These are phyloP conservation scores for Electrophaes corylata DNA, from an alignment of 2,888 invertebrate genomes.

Conservation along the genomic window DNA sequence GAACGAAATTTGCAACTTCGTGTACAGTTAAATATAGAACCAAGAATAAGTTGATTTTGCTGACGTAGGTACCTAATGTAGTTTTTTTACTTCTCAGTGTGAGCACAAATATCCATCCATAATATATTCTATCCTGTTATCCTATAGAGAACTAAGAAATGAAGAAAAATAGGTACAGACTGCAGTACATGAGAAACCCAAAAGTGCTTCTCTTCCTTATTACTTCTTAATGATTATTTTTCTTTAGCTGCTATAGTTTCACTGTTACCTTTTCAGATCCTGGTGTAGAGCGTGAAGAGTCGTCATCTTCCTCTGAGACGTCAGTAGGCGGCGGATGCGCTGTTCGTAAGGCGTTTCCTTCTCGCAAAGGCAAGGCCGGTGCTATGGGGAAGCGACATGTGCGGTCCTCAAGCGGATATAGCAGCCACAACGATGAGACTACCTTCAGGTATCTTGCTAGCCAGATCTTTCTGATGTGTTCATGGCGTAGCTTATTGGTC, in stretches of 20 bases:
- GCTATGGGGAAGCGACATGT: conserved; percentile 89
- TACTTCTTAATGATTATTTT: neutral
- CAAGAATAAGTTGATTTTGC: too few species aligned
- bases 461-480: neutral
- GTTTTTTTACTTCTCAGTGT: neutral
- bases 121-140: neutral
- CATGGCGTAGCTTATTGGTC: too few species aligned
- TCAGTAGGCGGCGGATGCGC: conserved; percentile 88
- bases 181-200: too few species aligned
- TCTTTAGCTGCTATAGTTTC: neutral
- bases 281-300: conserved; percentile 88
- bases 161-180: neutral
- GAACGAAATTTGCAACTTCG: too few species aligned
- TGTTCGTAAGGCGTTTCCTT: conserved; percentile 87
- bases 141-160: neutral
- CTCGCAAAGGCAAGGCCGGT: conserved; percentile 87
- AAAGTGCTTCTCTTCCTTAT: neutral
- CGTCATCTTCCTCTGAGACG: conserved; percentile 91
- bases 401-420: conserved; percentile 91
- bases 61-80: neutral
- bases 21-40: too few species aligned
- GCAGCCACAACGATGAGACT: conserved; percentile 93
- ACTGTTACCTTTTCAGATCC: conserved; percentile 58
- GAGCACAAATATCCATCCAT: neutral
- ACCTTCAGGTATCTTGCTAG: conserved; percentile 87